Conservation (phyloP, 2,888 invertebrate species). For the Chrysina gloriosa region DNA sequence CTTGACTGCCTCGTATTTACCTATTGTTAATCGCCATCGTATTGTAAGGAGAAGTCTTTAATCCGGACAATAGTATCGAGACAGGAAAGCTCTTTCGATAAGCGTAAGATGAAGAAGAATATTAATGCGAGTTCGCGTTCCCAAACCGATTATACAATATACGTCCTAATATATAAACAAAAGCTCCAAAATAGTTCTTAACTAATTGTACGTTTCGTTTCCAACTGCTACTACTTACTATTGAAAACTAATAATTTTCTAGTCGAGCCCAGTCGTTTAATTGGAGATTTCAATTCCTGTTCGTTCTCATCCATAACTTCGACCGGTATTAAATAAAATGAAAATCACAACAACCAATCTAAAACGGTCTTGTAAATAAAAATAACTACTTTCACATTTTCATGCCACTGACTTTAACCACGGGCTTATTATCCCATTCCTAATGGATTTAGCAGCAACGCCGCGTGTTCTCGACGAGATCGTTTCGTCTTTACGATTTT, state of each 20-base stretch:
- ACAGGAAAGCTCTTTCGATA: background rate
- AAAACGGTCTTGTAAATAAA: conserved; percentile 49
- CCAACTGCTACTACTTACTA: conserved; percentile 72
- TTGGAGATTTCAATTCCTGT: conserved; percentile 81
- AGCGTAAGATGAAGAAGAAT: background rate
- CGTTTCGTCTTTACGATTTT: conserved; percentile 23
- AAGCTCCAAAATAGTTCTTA: conserved; percentile 42
- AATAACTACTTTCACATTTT: conserved; percentile 53
- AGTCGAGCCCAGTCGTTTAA: conserved; percentile 83
- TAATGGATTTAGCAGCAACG: conserved; percentile 1
- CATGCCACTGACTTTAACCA: conserved; percentile 43
- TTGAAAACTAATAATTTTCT: conserved; percentile 83
- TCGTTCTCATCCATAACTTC: conserved; percentile 78
- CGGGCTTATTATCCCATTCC: conserved; percentile 35
- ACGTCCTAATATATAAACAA: conserved; percentile 34
- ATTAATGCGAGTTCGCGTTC: conserved; percentile 12
- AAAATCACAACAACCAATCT: conserved; percentile 47
- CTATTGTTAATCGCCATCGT: conserved; percentile 14
- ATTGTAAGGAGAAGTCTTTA: conserved; percentile 21
- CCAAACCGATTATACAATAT: conserved; percentile 38
- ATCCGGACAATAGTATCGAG: background rate
- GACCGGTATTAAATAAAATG: conserved; percentile 43
- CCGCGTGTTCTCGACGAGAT: background rate
- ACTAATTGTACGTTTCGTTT: conserved; percentile 23
- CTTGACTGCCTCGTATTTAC: conserved; percentile 36